phyloP scores from a whole-genome alignment of 2,888 invertebrate species.

The Strigamia crassipes region DNA sequence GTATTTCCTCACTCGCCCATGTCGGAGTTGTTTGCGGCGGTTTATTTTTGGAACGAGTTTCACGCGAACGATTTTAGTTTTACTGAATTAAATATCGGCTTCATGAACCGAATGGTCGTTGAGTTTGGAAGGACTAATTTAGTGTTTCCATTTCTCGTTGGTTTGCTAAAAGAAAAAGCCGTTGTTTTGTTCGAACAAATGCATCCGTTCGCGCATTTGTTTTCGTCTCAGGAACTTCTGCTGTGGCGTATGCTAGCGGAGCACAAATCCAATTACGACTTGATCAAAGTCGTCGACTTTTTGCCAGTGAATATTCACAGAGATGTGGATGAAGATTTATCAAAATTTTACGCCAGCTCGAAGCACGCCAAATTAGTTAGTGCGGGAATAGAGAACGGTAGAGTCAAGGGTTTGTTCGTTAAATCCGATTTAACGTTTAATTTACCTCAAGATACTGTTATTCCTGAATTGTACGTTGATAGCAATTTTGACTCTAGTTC shows the following conservation, averaged over 20 bases:
- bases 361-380: neutral
- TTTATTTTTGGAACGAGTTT: neutral
- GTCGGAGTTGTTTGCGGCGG: neutral
- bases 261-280: neutral
- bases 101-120: neutral
- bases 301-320: neutral
- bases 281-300: neutral
- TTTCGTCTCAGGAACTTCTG: neutral
- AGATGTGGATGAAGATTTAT: neutral
- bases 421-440: neutral
- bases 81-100: neutral
- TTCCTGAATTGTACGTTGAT: neutral
- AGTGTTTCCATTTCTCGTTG: neutral
- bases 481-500: neutral
- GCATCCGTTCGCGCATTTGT: neutral
- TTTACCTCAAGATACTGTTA: neutral
- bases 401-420: neutral
- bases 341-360: neutral
- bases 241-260: slow-evolving; percentile 1
- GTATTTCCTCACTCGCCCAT: neutral
- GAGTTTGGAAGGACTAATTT: neutral
- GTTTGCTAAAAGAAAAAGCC: slow-evolving; percentile 3
- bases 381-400: slow-evolving; percentile 1
- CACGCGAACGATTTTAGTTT: slow-evolving; percentile 1
- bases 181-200: neutral